These are phyloP conservation scores for Phodopus roborovskii DNA, from an alignment of 2,113 vertebrate genomes.

Conservation along the genomic window DNA sequence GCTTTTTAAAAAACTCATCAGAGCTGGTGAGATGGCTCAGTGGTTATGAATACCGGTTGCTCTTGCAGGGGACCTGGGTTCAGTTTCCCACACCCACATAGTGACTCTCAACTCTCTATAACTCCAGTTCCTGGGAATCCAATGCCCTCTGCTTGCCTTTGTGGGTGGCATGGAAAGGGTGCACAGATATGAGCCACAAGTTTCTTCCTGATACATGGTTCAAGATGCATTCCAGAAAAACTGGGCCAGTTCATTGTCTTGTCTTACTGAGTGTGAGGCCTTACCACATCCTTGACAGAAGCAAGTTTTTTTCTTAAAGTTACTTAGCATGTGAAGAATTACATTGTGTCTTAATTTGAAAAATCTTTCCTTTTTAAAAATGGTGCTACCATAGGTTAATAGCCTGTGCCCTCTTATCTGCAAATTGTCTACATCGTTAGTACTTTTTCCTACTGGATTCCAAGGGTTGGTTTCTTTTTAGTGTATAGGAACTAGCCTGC, in stretches of 20 bases:
- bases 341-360: neutral
- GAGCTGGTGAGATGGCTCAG: neutral
- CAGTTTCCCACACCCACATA: neutral
- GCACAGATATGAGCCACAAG: neutral
- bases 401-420: neutral
- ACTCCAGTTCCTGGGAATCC: neutral
- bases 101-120: neutral
- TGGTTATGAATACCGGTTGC: too few relatives aligned
- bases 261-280: neutral
- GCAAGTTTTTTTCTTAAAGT: neutral
- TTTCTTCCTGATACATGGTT: neutral
- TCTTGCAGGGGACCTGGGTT: neutral
- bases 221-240: neutral
- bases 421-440: neutral
- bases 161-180: too few relatives aligned
- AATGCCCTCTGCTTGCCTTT: neutral
- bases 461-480: neutral
- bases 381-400: neutral
- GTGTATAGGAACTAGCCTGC: neutral
- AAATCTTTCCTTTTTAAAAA: neutral
- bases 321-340: neutral
- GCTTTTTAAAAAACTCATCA: neutral
- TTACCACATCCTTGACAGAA: neutral
- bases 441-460: slow-evolving; percentile 20
- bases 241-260: neutral